Evolutionary conservation across 2,113 vertebrate species (phyloP), one percentile per base, ranked within the genome.

Genomic region (Callochromis pleurospilus): DNA sequence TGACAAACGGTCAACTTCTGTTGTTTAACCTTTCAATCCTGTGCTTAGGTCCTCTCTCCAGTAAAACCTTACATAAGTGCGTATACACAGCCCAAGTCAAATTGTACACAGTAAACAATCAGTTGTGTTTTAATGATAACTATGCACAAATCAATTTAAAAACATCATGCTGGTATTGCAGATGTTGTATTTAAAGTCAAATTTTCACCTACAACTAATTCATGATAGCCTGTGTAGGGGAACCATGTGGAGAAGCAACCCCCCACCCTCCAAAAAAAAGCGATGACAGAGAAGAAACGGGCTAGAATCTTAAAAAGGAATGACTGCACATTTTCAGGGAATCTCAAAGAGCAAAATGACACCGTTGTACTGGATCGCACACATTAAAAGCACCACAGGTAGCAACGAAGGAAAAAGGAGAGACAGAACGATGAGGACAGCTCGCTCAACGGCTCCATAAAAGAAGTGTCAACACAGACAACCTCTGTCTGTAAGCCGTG

Each of bases 191-290:
- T 47, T 47, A 29, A 75, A 47, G 24, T 75, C 9, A 29, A 7
- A 75, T 12, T 47, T 49, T 75, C 70, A 49, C 24, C 24, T 75
- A 49, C 14, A 75, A 7, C 42, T 12, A 75, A 3, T 45, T 75
- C 14, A 21, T 2, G 19, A 65, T 38, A 65, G 60, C 60, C 33
- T 65, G 6, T 38, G 60, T 21, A 21, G 5, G 21, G 9, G 14
- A 75, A 26, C 42, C 70, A 70, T 6, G 2, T 26, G 21, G 8
- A 70, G 45, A 42, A 14, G 38, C 13, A 70, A 62, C 5, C 14
- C 15, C 29, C 29, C 9, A n/a, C n/a, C n/a, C 5, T 1, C 40
- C 0, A 0, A 1, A 33, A n/a, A 33, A 65, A 7, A n/a, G 17
- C 7, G 15, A 36, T 17, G 31, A 19, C 31, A 38, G 36, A 68